Percentiles rank a stretch among this genome's conserved stretches.
phyloP scores from a whole-genome alignment of 2,113 vertebrate species.

The Syngnathus floridae region DNA sequence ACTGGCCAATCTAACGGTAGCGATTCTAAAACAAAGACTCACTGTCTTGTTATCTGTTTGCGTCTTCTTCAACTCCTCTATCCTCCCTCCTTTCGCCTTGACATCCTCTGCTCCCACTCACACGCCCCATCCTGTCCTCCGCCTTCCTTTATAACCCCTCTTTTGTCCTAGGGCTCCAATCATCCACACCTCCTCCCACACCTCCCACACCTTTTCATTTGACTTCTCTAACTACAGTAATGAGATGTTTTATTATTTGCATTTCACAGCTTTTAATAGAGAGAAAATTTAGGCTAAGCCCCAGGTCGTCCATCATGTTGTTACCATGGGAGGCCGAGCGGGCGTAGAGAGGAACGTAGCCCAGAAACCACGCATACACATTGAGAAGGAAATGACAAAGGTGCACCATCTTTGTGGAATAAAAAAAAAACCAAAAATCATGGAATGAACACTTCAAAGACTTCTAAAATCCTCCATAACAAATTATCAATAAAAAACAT shows the following conservation, averaged over 20 bases:
- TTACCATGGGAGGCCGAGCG: conserved; percentile 64
- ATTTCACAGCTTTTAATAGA: conserved; percentile 78
- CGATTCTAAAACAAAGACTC: conserved; percentile 43
- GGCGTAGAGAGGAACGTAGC: conserved; percentile 59
- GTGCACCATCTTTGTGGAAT: no score
- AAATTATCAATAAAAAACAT: no score
- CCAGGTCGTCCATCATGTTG: conserved; percentile 71
- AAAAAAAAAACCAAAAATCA: no score
- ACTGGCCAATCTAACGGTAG: conserved; percentile 25
- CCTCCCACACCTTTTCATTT: conserved; percentile 47
- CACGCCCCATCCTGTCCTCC: conserved; percentile 28
- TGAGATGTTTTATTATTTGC: conserved; percentile 78
- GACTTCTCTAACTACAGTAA: conserved; percentile 69
- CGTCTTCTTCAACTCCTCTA: conserved; percentile 9
- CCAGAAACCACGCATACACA: conserved; percentile 44
- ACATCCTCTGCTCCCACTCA: conserved; percentile 25
- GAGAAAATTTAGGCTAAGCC: conserved; percentile 77
- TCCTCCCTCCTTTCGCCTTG: conserved; percentile 17
- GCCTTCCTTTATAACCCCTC: conserved; percentile 11
- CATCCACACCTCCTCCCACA: conserved; percentile 15
- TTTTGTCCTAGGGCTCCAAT: conserved; percentile 26
- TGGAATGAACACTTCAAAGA: no score
- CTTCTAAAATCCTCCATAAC: no score
- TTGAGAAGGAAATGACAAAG: no score
- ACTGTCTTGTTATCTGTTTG: conserved; percentile 49